Evolutionary conservation across 2,113 vertebrate genomes (phyloP), one percentile per base, ranked within the genome.

Genomic region (Ceyx cyanopectus): DNA sequence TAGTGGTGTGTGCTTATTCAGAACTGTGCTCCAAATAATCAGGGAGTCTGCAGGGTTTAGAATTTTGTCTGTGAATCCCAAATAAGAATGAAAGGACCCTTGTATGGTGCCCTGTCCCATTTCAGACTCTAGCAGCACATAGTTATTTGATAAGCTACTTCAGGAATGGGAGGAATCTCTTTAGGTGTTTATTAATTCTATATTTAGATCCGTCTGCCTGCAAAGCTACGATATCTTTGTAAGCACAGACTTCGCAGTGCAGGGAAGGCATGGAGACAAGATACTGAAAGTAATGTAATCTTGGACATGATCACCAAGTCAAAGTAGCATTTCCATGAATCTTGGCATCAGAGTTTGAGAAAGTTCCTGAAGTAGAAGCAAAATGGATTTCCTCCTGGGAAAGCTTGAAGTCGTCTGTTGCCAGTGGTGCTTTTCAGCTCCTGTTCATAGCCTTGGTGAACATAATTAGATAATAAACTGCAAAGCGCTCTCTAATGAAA

Each of bases 401-500:
- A 89, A 32, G 43, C 46, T 91, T 76, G 63, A 85, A 91, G 70
- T 89, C 46, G 6, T 75, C 63, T 89, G 58, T 56, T 73, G 56
- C 66, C 8, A 9, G 54, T 3, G 5, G 34, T 86, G 67, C 50
- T 51, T 26, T 51, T 51, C 22, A 84, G n/a, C 74, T 96, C 54
- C 45, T 1, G 7, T 76, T 88, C 3, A 4, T 58, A 94, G 78
- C 54, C 66, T 73, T 0, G 0, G 24, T 90, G 84, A 76, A 48
- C 81, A 62, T 51, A 48, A 10, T 69, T 65, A 76, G 86, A 68
- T 81, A 69, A 81, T 82, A 81, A 90, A 89, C 58, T 82, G 69
- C 30, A 54, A 87, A 95, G 78, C 48, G 24, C 45, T 85, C 84
- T 85, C 86, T 85, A 50, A 79, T 77, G 89, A 46, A 15, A n/a